Base-by-base conservation (phyloP, 2,113 vertebrate species). In the Emydura subglobosa region DNA sequence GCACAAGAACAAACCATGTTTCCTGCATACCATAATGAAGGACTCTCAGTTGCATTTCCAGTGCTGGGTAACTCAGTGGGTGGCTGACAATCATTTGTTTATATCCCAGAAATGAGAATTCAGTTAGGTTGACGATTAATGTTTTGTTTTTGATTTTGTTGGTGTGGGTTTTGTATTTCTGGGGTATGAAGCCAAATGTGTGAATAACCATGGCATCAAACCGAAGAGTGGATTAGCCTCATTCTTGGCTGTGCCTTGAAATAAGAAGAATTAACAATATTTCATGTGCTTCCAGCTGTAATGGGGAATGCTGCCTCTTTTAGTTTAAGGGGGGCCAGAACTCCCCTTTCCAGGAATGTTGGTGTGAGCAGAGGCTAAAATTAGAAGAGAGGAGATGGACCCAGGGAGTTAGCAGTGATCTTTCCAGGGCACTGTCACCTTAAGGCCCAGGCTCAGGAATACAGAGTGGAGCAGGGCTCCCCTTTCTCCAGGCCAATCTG, bases 111-210 rank as follows among this genome's bases (percentile, higher is more conserved):
- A 81, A 93, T 34, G 8, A 88, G 31, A 79, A 80, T 31, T 85
- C 88, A 87, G n/a, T 83, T 86, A 85, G 7, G 7, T 93, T 86
- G 31, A 92, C 53, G 54, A 93, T 89, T 82, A 85, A 44, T 74
- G 72, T 9, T 49, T 89, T 78, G 42, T 5, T 31, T 86, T 93
- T 68, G 16, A 49, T 86, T 93, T 47, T 9, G 86, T 82, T 88
- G 83, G 49, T 80, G 49, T 16, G 24, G 12, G 34, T 39, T 44
- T 3, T 49, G 3, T 27, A 16, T 47, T 86, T 90, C 74, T 90
- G 0, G 0, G 44, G 80, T 50, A 74, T 61, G 89, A 91, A 86
- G 3, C 10, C 74, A 61, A 42, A 85, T 91, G 54, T 76, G 4
- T 91, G 83, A 27, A 24, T 61, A 83, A 86, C 76, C 85, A 78